A percentile compares a stretch with the other conserved stretches of the same genome.
These are phyloP conservation scores for Mythimna ferrago DNA, from an alignment of 2,888 invertebrate species.

Conservation along the genomic window DNA sequence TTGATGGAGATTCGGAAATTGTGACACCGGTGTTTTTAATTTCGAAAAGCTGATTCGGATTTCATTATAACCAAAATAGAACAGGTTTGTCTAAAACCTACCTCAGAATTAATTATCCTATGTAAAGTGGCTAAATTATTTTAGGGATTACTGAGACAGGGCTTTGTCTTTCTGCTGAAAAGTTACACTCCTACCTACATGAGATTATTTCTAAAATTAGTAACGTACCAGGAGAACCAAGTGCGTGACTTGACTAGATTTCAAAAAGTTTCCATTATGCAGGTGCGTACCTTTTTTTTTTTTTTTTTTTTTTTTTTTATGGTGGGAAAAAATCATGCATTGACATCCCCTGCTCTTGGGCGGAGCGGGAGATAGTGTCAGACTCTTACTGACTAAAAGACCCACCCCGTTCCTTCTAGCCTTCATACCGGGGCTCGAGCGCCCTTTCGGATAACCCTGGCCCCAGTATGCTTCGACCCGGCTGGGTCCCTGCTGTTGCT, in stretches of 20 bases:
- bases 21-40: slow-evolving; percentile 25
- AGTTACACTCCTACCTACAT: slow-evolving; percentile 5
- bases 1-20: slow-evolving; percentile 42
- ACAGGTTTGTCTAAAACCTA: slow-evolving; percentile 22
- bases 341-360: too few species aligned
- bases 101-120: slow-evolving; percentile 17
- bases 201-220: slow-evolving; percentile 12
- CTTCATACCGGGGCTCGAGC: too few species aligned
- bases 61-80: slow-evolving; percentile 10
- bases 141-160: not conserved
- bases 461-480: too few species aligned
- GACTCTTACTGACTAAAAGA: too few species aligned
- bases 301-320: too few species aligned
- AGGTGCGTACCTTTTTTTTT: not conserved
- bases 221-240: not conserved
- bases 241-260: not conserved
- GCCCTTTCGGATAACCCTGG: too few species aligned
- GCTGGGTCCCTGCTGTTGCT: too few species aligned
- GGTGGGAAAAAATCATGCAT: too few species aligned
- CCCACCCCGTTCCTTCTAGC: too few species aligned
- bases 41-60: slow-evolving; percentile 4
- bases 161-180: not conserved
- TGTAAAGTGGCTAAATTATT: slow-evolving; percentile 21
- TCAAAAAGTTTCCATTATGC: not conserved
- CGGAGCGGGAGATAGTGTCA: too few species aligned